Percentiles rank a stretch among this genome's conserved stretches.
Evolutionary conservation across 1,140 invertebrate genomes (phyloP).

Genomic region (Temnothorax nylanderi): DNA sequence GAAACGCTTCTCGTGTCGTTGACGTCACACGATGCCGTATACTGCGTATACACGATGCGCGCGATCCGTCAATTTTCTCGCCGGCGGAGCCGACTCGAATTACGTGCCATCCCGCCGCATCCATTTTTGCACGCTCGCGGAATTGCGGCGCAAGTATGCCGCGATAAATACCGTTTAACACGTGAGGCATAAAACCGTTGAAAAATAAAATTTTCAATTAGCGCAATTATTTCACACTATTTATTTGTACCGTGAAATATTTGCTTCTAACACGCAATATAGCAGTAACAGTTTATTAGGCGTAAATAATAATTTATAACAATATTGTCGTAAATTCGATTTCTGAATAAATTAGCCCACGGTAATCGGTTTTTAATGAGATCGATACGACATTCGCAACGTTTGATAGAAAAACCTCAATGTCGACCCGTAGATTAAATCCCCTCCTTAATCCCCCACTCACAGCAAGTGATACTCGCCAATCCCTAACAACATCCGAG

Average conservation of each 20-base stretch:
- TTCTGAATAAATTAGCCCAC: background rate
- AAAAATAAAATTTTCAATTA: background rate
- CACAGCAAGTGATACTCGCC: background rate
- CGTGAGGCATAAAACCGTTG: background rate
- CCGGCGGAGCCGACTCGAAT: conserved; percentile 41
- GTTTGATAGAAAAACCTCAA: background rate
- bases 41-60: background rate
- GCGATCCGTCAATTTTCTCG: conserved; percentile 67
- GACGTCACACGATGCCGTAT: conserved; percentile 49
- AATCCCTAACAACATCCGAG: background rate
- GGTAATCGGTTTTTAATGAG: background rate
- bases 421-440: background rate
- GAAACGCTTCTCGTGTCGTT: conserved; percentile 59
- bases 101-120: conserved; percentile 42
- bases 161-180: conserved; percentile 57
- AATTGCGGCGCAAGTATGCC: conserved; percentile 52
- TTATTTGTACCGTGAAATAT: background rate
- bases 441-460: background rate
- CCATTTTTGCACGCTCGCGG: conserved; percentile 51
- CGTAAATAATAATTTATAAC: background rate
- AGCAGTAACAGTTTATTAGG: background rate
- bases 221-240: background rate
- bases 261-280: background rate
- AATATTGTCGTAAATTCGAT: background rate
- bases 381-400: background rate